Evolutionary conservation across 2,113 vertebrate species (phyloP), one percentile per base, ranked within the genome.

Genomic region (Cyrtonyx montezumae): DNA sequence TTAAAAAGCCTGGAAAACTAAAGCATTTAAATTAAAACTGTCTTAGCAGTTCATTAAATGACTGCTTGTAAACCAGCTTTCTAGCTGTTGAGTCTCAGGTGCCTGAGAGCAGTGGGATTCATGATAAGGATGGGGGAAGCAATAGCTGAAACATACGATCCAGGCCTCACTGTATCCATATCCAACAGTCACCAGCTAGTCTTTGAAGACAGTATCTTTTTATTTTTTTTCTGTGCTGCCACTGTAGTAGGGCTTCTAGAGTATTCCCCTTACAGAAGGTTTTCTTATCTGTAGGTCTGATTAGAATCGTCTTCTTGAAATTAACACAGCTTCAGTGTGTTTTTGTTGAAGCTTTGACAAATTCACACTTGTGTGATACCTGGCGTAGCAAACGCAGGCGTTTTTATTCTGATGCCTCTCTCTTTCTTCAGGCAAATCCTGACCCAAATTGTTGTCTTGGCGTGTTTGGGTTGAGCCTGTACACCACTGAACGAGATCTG

Each of bases 391-490:
- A 9, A 66, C 36, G 51, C 12, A 32, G 69, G 19, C 5, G 3
- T 2, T 81, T 90, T 42, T 67, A 26, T 48, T 30, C 16, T 58
- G 36, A 49, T 6, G 7, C 0, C 9, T 15, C 1, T 82, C 20
- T 40, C 34, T 93, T 40, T 53, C 82, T 93, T n/a, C 79, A 99
- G 99, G 98, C 98, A 48, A 99, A 99, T 97, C 99, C 99, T 75
- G 99, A 99, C 90, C 99, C 99, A 26, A 99, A 99, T 90, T 98
- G 98, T 87, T 99, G 99, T 89, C 97, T 99, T 7, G 99, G 99
- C 9, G 99, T 99, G 69, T 99, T 99, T 97, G 99, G 99, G 10
- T 96, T 99, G 96, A 99, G 99, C 70, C 97, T 99, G 71, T 99
- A 99, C 95, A 99, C 99, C 80, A 99, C 99, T 58, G 99, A 99